These are phyloP conservation scores for Watsonalla binaria DNA, from an alignment of 2,888 invertebrate genomes.

Conservation along the genomic window DNA sequence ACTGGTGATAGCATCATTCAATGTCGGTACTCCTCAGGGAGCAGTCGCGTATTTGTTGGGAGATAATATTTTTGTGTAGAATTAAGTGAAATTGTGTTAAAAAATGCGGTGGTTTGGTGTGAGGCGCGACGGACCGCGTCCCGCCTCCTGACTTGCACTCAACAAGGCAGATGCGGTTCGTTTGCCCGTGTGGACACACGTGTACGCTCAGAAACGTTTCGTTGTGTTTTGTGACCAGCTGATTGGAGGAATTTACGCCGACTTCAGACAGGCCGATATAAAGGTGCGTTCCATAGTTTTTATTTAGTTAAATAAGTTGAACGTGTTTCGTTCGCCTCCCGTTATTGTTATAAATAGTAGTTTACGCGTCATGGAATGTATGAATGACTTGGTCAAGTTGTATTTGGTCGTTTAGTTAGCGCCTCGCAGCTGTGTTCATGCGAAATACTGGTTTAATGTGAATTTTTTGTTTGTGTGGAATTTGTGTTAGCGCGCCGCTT, in stretches of 20 bases:
- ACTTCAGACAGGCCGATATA: background rate
- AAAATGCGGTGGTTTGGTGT: slow-evolving; percentile 60
- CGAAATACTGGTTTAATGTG: background rate
- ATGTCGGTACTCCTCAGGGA: slow-evolving; percentile 33
- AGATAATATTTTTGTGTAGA: slow-evolving; percentile 8
- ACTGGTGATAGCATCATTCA: slow-evolving; percentile 39
- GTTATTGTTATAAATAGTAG: slow-evolving; percentile 1
- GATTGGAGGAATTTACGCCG: slow-evolving; percentile 28
- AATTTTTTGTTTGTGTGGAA: background rate
- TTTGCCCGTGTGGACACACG: slow-evolving; percentile 34
- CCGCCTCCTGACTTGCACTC: slow-evolving; percentile 34
- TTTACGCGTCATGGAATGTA: slow-evolving; percentile 22
- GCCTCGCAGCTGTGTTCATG: background rate
- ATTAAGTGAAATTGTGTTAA: slow-evolving; percentile 20
- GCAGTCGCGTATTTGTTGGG: slow-evolving; percentile 39
- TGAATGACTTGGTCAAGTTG: slow-evolving; percentile 15
- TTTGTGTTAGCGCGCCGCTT: background rate
- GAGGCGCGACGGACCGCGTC: slow-evolving; percentile 59
- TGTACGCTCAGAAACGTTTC: slow-evolving; percentile 20
- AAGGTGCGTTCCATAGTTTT: slow-evolving; percentile 14
- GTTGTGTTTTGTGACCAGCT: slow-evolving; percentile 33
- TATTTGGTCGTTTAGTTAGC: background rate
- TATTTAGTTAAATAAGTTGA: slow-evolving; percentile 3
- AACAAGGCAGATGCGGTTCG: background rate
- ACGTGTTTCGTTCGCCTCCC: background rate